Evolutionary conservation across 2,113 vertebrate species (phyloP), one percentile per base, ranked within the genome.

Genomic region (Nesoenas mayeri): DNA sequence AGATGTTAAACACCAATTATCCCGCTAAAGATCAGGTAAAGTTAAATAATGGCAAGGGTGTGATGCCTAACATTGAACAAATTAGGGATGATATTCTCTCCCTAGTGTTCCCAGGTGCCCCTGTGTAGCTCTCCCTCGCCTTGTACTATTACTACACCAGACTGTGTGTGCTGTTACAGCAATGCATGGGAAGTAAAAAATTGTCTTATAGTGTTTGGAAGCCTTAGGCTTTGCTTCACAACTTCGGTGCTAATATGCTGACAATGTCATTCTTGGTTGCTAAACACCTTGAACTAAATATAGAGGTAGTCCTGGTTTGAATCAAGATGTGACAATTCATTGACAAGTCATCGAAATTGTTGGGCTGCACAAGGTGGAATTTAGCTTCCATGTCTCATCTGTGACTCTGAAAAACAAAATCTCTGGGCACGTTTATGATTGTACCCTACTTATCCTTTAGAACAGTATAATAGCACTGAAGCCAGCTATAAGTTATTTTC

Each of bases 1-100:
- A 93, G 92, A 96, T 96, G 94, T 96, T 94, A 95, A 95, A 96
- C 93, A 93, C 83, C 92, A 95, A 96, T 96, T 97, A 97, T 94
- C 92, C 93, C 29, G 10, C 79, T 91, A 47, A 57, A 91, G 95
- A 94, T 96, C 93, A 91, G 88, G 91, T 84, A 73, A 95, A 91
- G 85, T 94, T 94, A 93, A 95, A 97, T 91, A 96, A 90, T 78
- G 67, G 95, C 73, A 84, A 93, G 93, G 92, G 83, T 86, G 96
- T 96, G 93, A 96, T 95, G 73, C 70, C 87, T 42, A 89, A 81
- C 73, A 44, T 7, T 69, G 88, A 81, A 92, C 91, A 92, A 79
- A 92, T 92, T 87, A 85, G 61, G 48, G 40, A 64, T 81, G 73
- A 93, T 91, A 87, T 58, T 75, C 57, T 61, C 58, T 75, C n/a